Evolutionary conservation across 2,888 invertebrate genomes (phyloP), one percentile per base, ranked within the genome.

Genomic region (Antitype chi): DNA sequence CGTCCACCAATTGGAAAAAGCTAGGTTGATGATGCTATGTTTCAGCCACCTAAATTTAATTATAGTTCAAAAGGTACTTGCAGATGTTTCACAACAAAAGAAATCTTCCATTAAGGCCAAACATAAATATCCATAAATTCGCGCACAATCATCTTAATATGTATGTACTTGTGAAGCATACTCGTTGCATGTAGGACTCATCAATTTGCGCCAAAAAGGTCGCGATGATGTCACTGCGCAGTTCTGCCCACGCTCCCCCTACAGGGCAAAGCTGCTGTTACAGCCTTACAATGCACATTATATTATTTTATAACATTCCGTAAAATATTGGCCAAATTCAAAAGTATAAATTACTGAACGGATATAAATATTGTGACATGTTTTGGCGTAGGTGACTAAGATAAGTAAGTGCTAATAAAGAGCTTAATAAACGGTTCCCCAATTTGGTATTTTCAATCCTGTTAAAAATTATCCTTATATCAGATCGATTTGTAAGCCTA

Each of bases 201-300:
- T 84, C 84, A 81, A 78, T 76, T 78, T 71, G 72, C 68, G 70
- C 82, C 84, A 73, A 84, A 84, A 84, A 81, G 78, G 84, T 84
- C 73, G 60, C 49, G 81, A 43, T 82, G 84, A 82, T 84, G 79
- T 84, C 84, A 84, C 66, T 63, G 62, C 62, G 69, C 55, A 59
- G 57, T 25, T 23, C 72, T 25, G 47, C 82, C 84, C 82, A 84
- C 82, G 74, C 57, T 59, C 15, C 28, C 83, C 66, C 72, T 75
- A 55, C 68, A 84, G 84, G 79, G 79, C 66, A 49, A 38, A 74
- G 70, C 80, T 72, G 70, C 70, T 43, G 69, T 69, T 72, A 66
- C 76, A 60, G 64, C 79, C 63, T 79, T 74, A 64, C 79, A 71
- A 74, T 82, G 68, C 62, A 73, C 72, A 75, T 82, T 76, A 80